A percentile compares a stretch with the other conserved stretches of the same genome.
Conservation (phyloP, 2,888 invertebrate genomes). For the Hirtodrosophila alboralis region DNA sequence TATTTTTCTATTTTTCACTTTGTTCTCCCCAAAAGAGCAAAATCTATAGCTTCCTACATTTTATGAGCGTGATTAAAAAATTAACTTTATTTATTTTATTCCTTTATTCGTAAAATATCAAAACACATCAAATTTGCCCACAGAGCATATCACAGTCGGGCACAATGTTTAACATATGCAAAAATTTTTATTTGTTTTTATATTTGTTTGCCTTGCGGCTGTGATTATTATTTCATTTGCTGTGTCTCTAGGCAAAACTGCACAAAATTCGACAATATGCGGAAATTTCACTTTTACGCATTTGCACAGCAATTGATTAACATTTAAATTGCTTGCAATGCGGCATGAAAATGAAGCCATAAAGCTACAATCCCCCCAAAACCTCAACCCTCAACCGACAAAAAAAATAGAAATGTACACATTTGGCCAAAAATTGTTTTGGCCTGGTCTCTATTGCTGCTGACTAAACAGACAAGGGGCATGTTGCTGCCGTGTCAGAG, state of each 20-base stretch:
- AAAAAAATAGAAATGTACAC: too few relatives aligned
- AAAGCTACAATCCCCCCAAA: conserved; percentile 13
- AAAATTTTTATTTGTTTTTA: neutral
- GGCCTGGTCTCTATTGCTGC: conserved; percentile 2
- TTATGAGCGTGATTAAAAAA: too few relatives aligned
- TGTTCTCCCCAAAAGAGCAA: too few relatives aligned
- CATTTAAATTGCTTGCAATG: conserved; percentile 76
- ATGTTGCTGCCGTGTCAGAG: conserved; percentile 19
- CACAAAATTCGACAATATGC: conserved; percentile 19
- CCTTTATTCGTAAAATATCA: too few relatives aligned
- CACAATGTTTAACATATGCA: too few relatives aligned
- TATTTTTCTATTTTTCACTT: too few relatives aligned
- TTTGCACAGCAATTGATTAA: conserved; percentile 66
- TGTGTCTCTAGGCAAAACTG: neutral
- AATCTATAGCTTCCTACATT: too few relatives aligned
- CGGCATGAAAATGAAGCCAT: conserved; percentile 63
- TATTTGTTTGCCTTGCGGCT: conserved; percentile 40
- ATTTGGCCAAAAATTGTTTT: conserved; percentile 19
- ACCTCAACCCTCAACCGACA: too few relatives aligned
- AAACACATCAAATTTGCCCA: too few relatives aligned
- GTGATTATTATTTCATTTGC: conserved; percentile 34
- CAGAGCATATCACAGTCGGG: too few relatives aligned
- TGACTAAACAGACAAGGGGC: conserved; percentile 32
- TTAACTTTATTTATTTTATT: too few relatives aligned
- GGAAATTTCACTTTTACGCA: conserved; percentile 39